Percentiles rank a stretch among this genome's conserved stretches.
phyloP scores from a whole-genome alignment of 2,113 vertebrate genomes.

The Dendropsophus ebraccatus region DNA sequence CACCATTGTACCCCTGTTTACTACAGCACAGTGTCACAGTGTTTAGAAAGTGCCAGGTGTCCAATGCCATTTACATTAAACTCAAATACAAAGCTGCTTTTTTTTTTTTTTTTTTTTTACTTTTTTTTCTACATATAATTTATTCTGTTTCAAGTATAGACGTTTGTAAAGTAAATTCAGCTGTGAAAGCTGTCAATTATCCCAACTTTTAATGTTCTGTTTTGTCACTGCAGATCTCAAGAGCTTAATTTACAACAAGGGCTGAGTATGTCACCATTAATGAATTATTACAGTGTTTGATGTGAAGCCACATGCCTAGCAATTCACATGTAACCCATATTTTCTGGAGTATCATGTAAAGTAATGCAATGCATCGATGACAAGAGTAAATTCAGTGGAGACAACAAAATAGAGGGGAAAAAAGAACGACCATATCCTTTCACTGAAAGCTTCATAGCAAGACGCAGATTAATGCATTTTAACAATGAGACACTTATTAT shows the following conservation, averaged over 20 bases:
- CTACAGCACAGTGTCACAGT: conserved; percentile 63
- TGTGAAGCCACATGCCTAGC: conserved; percentile 16
- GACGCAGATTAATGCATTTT: not conserved
- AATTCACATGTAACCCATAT: conserved; percentile 6
- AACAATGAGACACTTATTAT: conserved; percentile 13
- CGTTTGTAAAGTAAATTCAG: conserved; percentile 44
- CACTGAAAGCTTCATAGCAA: conserved; percentile 12
- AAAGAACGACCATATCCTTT: not conserved
- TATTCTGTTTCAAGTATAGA: conserved; percentile 48
- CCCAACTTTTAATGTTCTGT: conserved; percentile 30
- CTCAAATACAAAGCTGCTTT: conserved; percentile 68
- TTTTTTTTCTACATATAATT: conserved; percentile 37
- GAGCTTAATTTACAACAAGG: not conserved
- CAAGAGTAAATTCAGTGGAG: not conserved
- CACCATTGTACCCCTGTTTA: conserved; percentile 68
- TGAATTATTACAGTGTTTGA: conserved; percentile 33
- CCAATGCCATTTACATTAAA: conserved; percentile 69
- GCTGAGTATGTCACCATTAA: conserved; percentile 35
- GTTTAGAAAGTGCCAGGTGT: conserved; percentile 75
- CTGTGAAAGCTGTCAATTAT: conserved; percentile 42
- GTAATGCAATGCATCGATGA: conserved; percentile 13
- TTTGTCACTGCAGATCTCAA: conserved; percentile 26
- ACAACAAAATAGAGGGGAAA: not conserved
- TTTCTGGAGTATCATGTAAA: conserved; percentile 24
- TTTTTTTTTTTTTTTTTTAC: conserved; percentile 54